Conservation (phyloP, 2,113 vertebrate species). For the Tachuris rubrigastra region DNA sequence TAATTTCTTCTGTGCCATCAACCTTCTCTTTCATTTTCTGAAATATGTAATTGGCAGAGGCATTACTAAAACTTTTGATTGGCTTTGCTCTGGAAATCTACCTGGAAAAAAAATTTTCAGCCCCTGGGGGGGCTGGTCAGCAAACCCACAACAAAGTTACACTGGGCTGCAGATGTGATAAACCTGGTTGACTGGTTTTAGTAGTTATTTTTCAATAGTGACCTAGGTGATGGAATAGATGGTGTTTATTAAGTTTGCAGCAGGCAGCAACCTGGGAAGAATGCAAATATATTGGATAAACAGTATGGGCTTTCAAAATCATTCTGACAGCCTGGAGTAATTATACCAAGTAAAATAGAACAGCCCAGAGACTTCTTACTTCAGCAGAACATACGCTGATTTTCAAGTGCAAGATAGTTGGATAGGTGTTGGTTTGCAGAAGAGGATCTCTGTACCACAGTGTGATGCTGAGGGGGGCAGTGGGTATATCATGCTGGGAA, state of each 20-base stretch:
- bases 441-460: not conserved
- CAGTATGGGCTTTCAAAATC: not conserved
- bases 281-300: not conserved
- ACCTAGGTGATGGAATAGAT: not conserved
- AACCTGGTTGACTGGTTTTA: not conserved
- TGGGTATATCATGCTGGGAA: not conserved
- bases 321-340: not conserved
- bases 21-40: too few species aligned
- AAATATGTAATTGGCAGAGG: too few species aligned
- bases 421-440: not conserved
- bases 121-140: too few species aligned
- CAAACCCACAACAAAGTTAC: too few species aligned
- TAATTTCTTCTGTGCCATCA: too few species aligned
- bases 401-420: not conserved
- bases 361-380: not conserved
- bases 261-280: not conserved
- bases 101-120: too few species aligned
- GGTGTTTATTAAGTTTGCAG: not conserved
- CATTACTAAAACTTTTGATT: too few species aligned
- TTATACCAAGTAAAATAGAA: not conserved
- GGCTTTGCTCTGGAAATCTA: too few species aligned
- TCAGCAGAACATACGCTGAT: not conserved
- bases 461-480: not conserved
- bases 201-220: not conserved
- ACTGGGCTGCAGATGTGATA: not conserved